Base-by-base conservation (phyloP, 2,888 invertebrate genomes). In the Phrixothrix hirtus region DNA sequence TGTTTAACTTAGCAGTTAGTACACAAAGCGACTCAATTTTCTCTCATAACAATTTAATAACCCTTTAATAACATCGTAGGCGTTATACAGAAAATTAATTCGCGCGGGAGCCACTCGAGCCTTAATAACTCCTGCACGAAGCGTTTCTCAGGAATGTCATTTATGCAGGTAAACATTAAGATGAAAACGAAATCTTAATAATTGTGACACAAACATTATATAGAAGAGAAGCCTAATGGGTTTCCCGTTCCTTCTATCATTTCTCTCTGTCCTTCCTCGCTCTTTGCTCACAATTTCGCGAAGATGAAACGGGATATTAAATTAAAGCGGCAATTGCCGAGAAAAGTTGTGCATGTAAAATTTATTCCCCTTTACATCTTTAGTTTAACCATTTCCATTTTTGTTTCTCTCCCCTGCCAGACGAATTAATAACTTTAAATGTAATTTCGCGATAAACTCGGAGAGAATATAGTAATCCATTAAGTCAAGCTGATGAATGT, bases 131-230 rank as follows among this genome's bases (percentile, higher is more conserved):
- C 60, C 62, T 46, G 57, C 42, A 51, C 49, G 44, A 55, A 51
- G 57, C 60, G 60, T 62, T 59, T 59, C 58, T 58, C 55, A 62
- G 65, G 66, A 67, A 68, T 67, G 66, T 58, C 67, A 64, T 64
- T 66, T 67, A 66, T 65, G 62, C 66, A 65, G 69, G 68, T 68
- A 68, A 68, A 69, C 69, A 69, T 65, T 59, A 61, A 66, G 70
- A 71, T 69, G 71, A 67, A 71, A 70, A 71, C 70, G 71, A 71
- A 72, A 72, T 72, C 72, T 72, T 71, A 71, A 72, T 71, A 72
- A 71, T 70, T 71, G 69, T 70, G 71, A 69, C 72, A 66, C 67
- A 69, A 71, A 71, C 70, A 68, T 69, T 67, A 66, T 68, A 64
- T 61, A 53, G 57, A 47, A 57, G 55, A 53, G 57, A 37, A 42